Evolutionary conservation across 2,888 invertebrate genomes (phyloP), one percentile per base, ranked within the genome.

Genomic region (Nomada fucata): DNA sequence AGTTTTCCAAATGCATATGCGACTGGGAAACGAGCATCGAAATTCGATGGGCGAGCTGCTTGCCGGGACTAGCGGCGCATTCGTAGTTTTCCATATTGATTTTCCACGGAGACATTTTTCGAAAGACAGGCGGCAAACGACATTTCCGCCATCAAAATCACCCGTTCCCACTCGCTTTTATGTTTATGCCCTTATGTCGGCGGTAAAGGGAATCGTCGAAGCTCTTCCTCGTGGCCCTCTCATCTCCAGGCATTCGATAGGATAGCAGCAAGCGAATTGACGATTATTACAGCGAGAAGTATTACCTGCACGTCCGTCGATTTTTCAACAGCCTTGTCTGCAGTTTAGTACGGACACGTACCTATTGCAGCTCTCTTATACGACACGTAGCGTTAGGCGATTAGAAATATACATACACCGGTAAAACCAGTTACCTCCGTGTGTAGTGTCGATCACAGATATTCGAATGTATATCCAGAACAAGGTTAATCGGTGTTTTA

Each of bases 1-100:
- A 60, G n/a, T 59, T 64, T 20, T 57, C n/a, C 59, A 50, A 64
- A 65, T 73, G 59, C 52, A 72, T 81, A 57, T 55, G 59, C 44
- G n/a, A 81, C 55, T 61, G 64, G 53, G 15, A 67, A 73, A 82
- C 70, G 78, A 73, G 71, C 85, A 68, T 84, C 74, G 84, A 85
- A 85, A 84, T 85, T 85, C 85, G 81, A 81, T 76, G 84, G 70
- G 76, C 52, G 44, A 68, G 69, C 42, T 15, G 59, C 50, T 73
- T 55, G 57, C 36, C 67, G 52, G 36, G 53, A 76, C n/a, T 50
- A 5, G 15, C 47, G 50, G 47, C 36, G 67, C 26, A 55, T 74
- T 52, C 53, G 67, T 75, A 57, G 55, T 29, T 36, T 67, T 47
- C 57, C 74, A 67, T 73, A 76, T 73, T 67, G 82, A 82, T 74